A percentile compares a stretch with the other conserved stretches of the same genome.
Conservation (phyloP, 2,113 vertebrate genomes). For the Sylvilagus bachmani region DNA sequence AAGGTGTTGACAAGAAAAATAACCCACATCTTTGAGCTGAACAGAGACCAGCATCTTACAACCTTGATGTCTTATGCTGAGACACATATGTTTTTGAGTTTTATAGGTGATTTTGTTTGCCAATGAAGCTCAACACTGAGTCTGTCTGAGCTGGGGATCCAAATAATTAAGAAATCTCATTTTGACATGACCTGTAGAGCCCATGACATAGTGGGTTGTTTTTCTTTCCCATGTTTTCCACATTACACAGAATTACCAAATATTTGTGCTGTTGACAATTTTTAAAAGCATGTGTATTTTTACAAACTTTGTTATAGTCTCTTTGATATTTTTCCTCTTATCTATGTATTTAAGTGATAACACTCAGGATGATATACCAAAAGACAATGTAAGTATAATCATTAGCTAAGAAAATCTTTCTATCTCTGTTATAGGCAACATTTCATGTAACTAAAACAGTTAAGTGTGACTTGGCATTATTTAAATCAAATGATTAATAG, state of each 20-base stretch:
- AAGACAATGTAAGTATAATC: slow-evolving; percentile 55
- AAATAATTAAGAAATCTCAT: neutral
- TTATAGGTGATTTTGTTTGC: slow-evolving; percentile 22
- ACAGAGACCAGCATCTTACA: slow-evolving; percentile 20
- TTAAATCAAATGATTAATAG: slow-evolving; percentile 67
- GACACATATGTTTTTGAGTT: neutral
- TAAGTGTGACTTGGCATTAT: slow-evolving; percentile 57
- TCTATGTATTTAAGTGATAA: slow-evolving; percentile 65
- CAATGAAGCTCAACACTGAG: neutral
- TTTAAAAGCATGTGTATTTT: slow-evolving; percentile 52
- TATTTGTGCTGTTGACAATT: slow-evolving; percentile 35
- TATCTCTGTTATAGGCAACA: slow-evolving; percentile 70
- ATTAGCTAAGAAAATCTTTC: slow-evolving; percentile 59
- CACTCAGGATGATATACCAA: slow-evolving; percentile 53
- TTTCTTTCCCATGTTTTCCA: neutral
- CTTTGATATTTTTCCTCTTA: slow-evolving; percentile 49
- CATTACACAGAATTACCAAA: slow-evolving; percentile 38
- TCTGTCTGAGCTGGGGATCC: neutral
- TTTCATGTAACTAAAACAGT: slow-evolving; percentile 49
- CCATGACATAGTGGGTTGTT: neutral
- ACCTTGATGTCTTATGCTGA: neutral
- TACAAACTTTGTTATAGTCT: slow-evolving; percentile 59
- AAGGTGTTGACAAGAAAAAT: slow-evolving; percentile 30
- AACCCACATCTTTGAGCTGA: slow-evolving; percentile 49
- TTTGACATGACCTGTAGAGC: slow-evolving; percentile 42